A percentile compares a stretch with the other conserved stretches of the same genome.
These are phyloP conservation scores for Aradophagus sp. DNA, from an alignment of 1,140 invertebrate genomes.

Conservation along the genomic window DNA sequence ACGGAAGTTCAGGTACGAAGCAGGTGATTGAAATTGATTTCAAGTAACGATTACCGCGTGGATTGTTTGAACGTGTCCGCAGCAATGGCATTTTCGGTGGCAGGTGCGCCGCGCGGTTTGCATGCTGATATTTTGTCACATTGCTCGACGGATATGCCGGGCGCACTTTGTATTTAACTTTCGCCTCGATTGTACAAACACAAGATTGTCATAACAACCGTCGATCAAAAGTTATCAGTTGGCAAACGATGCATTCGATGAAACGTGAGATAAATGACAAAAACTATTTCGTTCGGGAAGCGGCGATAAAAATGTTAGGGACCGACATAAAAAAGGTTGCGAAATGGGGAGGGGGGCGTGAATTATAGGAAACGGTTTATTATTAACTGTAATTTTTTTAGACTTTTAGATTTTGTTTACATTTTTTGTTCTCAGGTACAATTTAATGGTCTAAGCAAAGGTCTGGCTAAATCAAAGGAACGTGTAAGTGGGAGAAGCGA, in stretches of 20 bases:
- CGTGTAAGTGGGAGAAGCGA: slow-evolving; percentile 5
- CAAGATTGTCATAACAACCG: slow-evolving; percentile 49
- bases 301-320: no score
- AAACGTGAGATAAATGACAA: slow-evolving; percentile 31
- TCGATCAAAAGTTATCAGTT: slow-evolving; percentile 16
- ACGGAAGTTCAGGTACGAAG: slow-evolving; percentile 55
- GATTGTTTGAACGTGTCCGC: slow-evolving; percentile 48
- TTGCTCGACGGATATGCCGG: slow-evolving; percentile 32
- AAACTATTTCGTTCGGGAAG: no score
- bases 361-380: no score
- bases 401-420: no score
- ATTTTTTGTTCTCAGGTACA: not conserved
- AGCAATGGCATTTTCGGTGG: slow-evolving; percentile 36
- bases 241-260: slow-evolving; percentile 24
- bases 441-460: slow-evolving; percentile 14
- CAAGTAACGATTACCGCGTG: slow-evolving; percentile 29
- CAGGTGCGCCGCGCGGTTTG: slow-evolving; percentile 58
- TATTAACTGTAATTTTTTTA: no score
- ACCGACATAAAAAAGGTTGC: no score
- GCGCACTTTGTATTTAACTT: slow-evolving; percentile 40
- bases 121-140: slow-evolving; percentile 58
- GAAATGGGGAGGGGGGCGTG: no score
- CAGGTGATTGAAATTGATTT: slow-evolving; percentile 66
- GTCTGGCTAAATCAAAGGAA: slow-evolving; percentile 27
- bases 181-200: slow-evolving; percentile 43